These are phyloP conservation scores for Cynopterus sphinx DNA, from an alignment of 2,797 vertebrate species.

Conservation along the genomic window DNA sequence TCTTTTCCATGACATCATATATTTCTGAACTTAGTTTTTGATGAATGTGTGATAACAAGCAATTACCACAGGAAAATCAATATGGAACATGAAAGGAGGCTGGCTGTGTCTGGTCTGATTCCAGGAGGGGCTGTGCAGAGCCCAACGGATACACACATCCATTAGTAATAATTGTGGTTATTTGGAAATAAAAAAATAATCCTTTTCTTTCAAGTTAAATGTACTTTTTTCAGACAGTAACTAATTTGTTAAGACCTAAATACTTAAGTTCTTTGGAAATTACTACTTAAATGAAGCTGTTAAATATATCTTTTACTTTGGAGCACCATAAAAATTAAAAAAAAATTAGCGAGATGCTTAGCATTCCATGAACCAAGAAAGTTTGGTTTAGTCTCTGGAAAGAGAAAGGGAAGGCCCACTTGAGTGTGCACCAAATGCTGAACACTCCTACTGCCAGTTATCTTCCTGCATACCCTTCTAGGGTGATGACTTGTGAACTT, in stretches of 20 bases:
- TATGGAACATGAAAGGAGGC: neutral
- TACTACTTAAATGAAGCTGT: neutral
- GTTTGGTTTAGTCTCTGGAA: neutral
- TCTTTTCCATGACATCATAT: neutral
- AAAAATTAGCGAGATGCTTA: neutral
- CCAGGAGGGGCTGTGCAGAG: neutral
- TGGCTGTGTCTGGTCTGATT: too few relatives aligned
- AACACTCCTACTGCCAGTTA: fast-evolving
- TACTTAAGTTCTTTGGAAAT: neutral
- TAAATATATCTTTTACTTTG: neutral
- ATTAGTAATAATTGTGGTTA: neutral
- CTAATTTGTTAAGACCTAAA: neutral
- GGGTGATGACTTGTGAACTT: neutral
- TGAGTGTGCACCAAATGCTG: neutral
- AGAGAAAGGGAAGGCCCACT: neutral
- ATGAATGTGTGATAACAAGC: neutral
- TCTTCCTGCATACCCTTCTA: neutral
- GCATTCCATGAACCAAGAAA: neutral
- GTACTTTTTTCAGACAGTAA: neutral
- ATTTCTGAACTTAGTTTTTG: neutral
- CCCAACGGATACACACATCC: too few relatives aligned
- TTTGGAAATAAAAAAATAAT: neutral
- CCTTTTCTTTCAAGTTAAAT: neutral
- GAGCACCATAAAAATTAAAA: neutral
- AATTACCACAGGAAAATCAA: neutral